Evolutionary conservation across 2,797 vertebrate genomes (phyloP), one percentile per base, ranked within the genome.

Genomic region (Novumbra hubbsi): DNA sequence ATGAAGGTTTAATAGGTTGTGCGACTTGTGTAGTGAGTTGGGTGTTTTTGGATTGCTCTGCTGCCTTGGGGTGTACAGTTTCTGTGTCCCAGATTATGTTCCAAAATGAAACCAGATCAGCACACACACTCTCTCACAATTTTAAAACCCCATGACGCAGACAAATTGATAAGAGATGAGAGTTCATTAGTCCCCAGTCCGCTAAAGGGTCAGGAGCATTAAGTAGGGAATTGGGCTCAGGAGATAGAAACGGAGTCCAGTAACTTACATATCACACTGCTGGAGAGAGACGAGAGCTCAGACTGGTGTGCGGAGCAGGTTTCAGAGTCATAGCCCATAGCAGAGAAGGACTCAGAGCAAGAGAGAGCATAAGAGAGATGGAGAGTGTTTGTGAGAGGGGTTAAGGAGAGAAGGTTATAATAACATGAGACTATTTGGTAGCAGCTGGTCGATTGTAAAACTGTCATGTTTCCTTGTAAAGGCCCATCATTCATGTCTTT

Each of bases 11-110:
- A 7, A 28, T 16, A 52, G 34, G 15, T 34, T 19, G 19, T 62
- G 24, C 27, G 8, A 24, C 17, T 28, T 45, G 15, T 30, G 57
- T 15, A 9, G 38, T 68, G 30, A 74, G 24, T 68, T 15, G 48
- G 63, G 67, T 69, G 50, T 41, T 62, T 52, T 48, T 69, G 7
- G 7, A 38, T 41, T 24, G 24, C n/a, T 74, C 8, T 16, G 28
- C 17, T 49, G 45, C 72, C 72, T 16, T 28, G 19, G 52, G 50
- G 17, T 34, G 19, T 60, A 71, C 32, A 60, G 11, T 55, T 38
- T 71, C 70, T 71, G 32, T 71, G 69, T 57, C 69, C 69, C 30
- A 71, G 69, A 71, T 70, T 70, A 17, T 70, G 49, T 60, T 52
- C 70, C 32, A 57, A 71, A 60, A 71, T 60, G 32, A 71, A 30